Evolutionary conservation across 2,888 invertebrate genomes (phyloP), one percentile per base, ranked within the genome.

Genomic region (Epirrhoe alternata): DNA sequence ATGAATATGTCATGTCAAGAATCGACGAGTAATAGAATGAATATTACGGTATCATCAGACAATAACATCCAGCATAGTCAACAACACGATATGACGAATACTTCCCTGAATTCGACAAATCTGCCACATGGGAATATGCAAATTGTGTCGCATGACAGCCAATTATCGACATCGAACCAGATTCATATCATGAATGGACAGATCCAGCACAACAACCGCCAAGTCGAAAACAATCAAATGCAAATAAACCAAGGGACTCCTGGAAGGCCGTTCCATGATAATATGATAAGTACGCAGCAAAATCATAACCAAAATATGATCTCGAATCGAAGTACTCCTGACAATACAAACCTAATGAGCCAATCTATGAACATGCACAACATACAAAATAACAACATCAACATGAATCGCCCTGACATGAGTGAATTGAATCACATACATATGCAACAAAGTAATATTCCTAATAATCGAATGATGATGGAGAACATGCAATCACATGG

Each of bases 101-200:
- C 77, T 38, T 75, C 87, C 56, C 81, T 88, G 74, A 87, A 81
- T 72, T 74, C 85, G 1, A 79, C 89, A 8, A 90, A 84, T 72
- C 80, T 91, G 76, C 79, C 88, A 6, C 92, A 92, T 75, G 86
- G 87, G 16, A 90, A 87, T 65, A 88, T 92, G 84, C 88, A 87
- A 77, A 87, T 92, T 73, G 87, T 92, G 75, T 83, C 88, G 5
- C 90, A 92, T 70, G 90, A 82, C 70, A 84, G 80, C 65, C 90
- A 88, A 66, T 75, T 84, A 55, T 76, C 87, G 10, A 78, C 87
- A 53, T 74, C 89, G 2, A 93, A 92, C 73, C 92, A 93, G 74
- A 93, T 93, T 64, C 93, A 93, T 70, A 92, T 94, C 61, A 87
- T 91, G 89, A 93, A 90, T 78, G 92, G 93, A 31, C 93, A 93